Evolutionary conservation across 2,113 vertebrate species (phyloP), one percentile per base, ranked within the genome.

Genomic region (Nothocercus nigrocapillus): DNA sequence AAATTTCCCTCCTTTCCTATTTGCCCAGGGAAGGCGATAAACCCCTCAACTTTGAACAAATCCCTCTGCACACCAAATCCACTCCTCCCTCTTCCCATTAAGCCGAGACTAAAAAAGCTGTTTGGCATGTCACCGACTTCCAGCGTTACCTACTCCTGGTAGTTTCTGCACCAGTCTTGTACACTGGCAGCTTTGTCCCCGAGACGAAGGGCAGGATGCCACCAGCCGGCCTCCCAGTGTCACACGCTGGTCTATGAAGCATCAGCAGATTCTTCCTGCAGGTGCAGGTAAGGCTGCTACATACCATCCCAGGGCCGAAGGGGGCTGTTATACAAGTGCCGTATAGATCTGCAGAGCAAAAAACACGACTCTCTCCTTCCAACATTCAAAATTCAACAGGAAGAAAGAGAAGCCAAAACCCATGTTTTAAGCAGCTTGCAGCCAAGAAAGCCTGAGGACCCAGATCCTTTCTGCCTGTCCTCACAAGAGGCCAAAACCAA

Each of bases 271-370:
- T 85, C 80, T 8, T 88, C 42, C 54, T 36, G 36, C 34, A 49
- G 38, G 51, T 4, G 0, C 78, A 68, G 54, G 14, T 24, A 72
- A 59, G 25, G 45, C 16, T 32, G 49, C 18, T 5, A 22, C 3
- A 0, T 21, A 20, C 10, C 22, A 18, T n/a, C 36, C 64, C 61
- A 62, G 32, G 45, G 28, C 68, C 14, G 27, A 14, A 38, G 5
- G 8, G 42, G 28, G 32, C 58, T 34, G 6, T 17, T 58, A 40
- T 13, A 38, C 4, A 6, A 20, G 51, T 4, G 25, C 64, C 53
- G 7, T 18, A 44, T 0, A 0, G 40, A 56, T 3, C 3, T 0
- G 74, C 32, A 76, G 13, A 1, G 2, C n/a, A 28, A 68, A 68
- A 54, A 90, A 72, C 20, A 49, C 67, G 62, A 24, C 3, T 3